Base-by-base conservation (phyloP, 2,113 vertebrate genomes). In the Calonectris borealis region DNA sequence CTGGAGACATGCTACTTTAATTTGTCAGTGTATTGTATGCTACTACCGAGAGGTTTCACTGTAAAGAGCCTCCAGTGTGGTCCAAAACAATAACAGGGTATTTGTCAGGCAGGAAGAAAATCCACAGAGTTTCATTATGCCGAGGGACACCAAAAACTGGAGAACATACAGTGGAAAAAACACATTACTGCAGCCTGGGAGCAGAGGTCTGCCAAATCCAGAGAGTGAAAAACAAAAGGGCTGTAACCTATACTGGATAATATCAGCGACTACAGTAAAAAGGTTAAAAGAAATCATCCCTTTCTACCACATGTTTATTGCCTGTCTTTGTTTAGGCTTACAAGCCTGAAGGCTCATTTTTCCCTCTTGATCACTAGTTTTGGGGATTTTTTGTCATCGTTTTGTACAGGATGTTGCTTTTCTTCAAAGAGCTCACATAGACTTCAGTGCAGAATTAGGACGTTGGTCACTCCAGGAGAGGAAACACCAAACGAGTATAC, bases 181-280 rank as follows among this genome's bases (percentile, higher is more conserved):
- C 6, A 49, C 14, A 51, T 76, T 75, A 57, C 36, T 88, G 31
- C 27, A 87, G 31, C 27, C 57, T 79, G 64, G 44, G 57, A 94
- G n/a, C 55, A 84, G 69, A 64, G 57, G 18, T 79, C 73, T 95
- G 79, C 92, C 93, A 95, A 93, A 79, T 54, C 49, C 79, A 68
- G 71, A 87, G 38, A 36, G 13, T 20, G 77, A 83, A 92, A 85
- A 94, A 82, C 78, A 89, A 90, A 85, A 94, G 34, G 51, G 71
- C 77, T 88, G 34, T 58, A 84, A 92, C 68, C 75, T 94, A 81
- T 62, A 62, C 78, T 90, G 86, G 82, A 76, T 72, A 83, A 60
- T 73, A 92, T 88, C 69, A 94, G 62, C 80, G 22, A 32, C 52
- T 73, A 81, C 42, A 90, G 71, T 88, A 91, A 94, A 88, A 94